Base-by-base conservation (phyloP, 1,140 invertebrate species). In the Sarcophaga bullata region DNA sequence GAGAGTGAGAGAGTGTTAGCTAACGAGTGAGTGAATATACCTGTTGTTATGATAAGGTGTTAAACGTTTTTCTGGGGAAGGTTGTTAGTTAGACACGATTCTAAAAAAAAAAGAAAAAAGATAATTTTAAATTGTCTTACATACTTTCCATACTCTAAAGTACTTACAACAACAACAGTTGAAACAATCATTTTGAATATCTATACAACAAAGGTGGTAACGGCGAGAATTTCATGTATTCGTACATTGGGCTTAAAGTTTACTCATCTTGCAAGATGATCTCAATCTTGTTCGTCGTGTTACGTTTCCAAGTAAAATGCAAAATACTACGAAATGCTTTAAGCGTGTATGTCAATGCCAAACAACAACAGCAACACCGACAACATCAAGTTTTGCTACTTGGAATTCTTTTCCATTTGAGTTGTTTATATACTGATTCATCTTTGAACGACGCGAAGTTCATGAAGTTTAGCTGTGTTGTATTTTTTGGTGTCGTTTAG, bases 301-400 rank as follows among this genome's bases (percentile, higher is more conserved):
- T 50, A 25, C 7, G 17, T 68, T 78, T 78, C 75, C 75, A 78
- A 78, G 48, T 78, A 73, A 78, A 68, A 78, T 78, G 75, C 75
- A 78, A 78, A 78, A 78, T 78, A 78, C 75, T 52, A 50, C 49
- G 75, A 78, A 78, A 78, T 49, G 75, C 75, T 78, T 52, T 49
- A 17, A 76, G 11, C 75, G 75, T 78, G 75, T 78, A 78, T 78
- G 75, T 78, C 75, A 78, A 78, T 78, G 75, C 48, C 75, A 78
- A 76, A 19, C 48, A 76, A 49, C 13, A 49, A 49, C 73, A 76
- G 0, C 48, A 17, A n/a, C n/a, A 49, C 4, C n/a, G 19, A 8
- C 62, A 58, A 58, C 7, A 58, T 15, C 10, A 68, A 68, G 17
- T 47, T 48, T 37, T 37, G 25, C 25, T 37, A 37, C 25, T 37